A percentile compares a stretch with the other conserved stretches of the same genome.
These are phyloP conservation scores for Drosophila bifasciata DNA, from an alignment of 1,140 invertebrate genomes.

Conservation along the genomic window DNA sequence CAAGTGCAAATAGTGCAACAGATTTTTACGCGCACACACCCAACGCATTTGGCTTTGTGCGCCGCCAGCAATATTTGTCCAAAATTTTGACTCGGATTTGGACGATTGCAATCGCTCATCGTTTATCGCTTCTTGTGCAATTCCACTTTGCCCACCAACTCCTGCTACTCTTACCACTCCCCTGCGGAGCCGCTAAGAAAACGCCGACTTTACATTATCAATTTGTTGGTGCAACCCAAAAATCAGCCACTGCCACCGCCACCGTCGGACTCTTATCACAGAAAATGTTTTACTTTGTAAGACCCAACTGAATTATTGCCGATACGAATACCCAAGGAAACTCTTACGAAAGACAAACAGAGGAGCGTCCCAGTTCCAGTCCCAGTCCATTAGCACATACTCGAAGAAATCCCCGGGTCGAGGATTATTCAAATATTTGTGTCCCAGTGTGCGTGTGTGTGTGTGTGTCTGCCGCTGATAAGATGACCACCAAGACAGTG, in stretches of 20 bases:
- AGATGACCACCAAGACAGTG: constrained; percentile 59
- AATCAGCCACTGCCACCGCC: background rate
- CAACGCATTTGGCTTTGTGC: constrained; percentile 42
- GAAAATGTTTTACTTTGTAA: too few relatives aligned
- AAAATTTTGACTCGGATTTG: constrained; percentile 35
- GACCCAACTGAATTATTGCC: too few relatives aligned
- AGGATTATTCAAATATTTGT: constrained; percentile 66
- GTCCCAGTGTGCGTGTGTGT: constrained; percentile 1
- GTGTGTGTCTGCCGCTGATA: constrained; percentile 25
- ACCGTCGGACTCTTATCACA: constrained; percentile 53
- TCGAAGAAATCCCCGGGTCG: constrained; percentile 3
- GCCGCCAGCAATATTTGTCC: constrained; percentile 60
- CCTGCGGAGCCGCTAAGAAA: constrained; percentile 34
- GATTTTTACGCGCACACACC: constrained; percentile 10
- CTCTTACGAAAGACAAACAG: constrained; percentile 6
- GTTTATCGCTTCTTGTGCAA: constrained; percentile 57
- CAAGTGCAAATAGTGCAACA: constrained; percentile 45
- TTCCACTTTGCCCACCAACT: constrained; percentile 36
- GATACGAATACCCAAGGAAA: constrained; percentile 4
- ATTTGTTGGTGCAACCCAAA: constrained; percentile 36
- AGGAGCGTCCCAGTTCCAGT: constrained; percentile 14
- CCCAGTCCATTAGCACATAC: constrained; percentile 64
- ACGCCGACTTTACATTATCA: constrained; percentile 65
- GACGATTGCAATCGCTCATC: constrained; percentile 40
- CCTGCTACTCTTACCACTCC: constrained; percentile 1